These are phyloP conservation scores for Menidia menidia DNA, from an alignment of 2,797 vertebrate genomes.

Conservation along the genomic window DNA sequence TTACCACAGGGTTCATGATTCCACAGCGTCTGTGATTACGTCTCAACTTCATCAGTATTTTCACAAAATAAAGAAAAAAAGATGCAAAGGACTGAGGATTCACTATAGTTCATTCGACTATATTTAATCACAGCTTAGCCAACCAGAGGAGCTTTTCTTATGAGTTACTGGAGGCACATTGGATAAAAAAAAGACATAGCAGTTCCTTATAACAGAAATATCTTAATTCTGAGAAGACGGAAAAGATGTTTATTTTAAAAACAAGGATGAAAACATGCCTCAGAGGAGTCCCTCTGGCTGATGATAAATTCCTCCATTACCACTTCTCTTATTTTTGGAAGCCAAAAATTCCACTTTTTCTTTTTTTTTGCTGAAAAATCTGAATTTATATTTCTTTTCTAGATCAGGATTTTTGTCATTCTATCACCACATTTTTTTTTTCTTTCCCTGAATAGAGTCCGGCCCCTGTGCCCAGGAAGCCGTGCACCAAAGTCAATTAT, in stretches of 20 bases:
- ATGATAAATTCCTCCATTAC: slow-evolving; percentile 12
- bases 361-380: not conserved
- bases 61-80: too few species aligned
- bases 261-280: slow-evolving; percentile 9
- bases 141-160: slow-evolving; percentile 20
- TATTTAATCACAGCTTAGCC: not conserved
- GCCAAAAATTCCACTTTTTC: slow-evolving; percentile 16
- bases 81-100: too few species aligned
- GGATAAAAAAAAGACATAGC: not conserved
- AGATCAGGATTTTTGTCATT: slow-evolving; percentile 17
- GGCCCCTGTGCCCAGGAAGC: slow-evolving; percentile 45
- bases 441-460: slow-evolving; percentile 24
- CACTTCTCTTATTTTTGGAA: not conserved
- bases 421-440: slow-evolving; percentile 28
- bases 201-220: not conserved
- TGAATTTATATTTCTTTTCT: too few species aligned
- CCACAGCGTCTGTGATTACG: not conserved
- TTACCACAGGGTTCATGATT: not conserved
- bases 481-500: slow-evolving; percentile 59
- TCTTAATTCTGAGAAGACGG: too few species aligned
- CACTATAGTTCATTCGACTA: too few species aligned
- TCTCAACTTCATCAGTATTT: not conserved
- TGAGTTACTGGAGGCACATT: slow-evolving; percentile 24
- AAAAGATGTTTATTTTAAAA: not conserved
- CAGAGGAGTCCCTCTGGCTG: slow-evolving; percentile 15